Evolutionary conservation across 92 coral and sea anemone genomes (phyloP).

Genomic region (Chrysogorgia sp.): DNA sequence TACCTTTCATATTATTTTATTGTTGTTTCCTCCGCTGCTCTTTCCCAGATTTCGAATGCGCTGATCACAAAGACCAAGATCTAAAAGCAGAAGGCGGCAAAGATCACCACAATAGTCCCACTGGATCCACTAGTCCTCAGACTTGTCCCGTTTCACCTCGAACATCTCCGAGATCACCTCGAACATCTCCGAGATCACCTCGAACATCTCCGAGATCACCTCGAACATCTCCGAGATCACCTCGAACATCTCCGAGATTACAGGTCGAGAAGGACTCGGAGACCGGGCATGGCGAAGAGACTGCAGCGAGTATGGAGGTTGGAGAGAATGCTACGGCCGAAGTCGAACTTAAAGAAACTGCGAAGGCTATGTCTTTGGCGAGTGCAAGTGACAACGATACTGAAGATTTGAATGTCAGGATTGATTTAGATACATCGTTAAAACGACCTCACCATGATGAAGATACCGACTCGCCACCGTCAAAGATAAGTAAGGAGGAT

Average conservation of each 20-base stretch:
- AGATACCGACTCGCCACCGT: constrained; percentile 8
- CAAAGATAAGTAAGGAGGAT: constrained; percentile 22
- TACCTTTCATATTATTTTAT: background rate
- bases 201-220: constrained; percentile 1
- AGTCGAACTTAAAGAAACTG: background rate
- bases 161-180: background rate
- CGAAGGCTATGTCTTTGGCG: background rate
- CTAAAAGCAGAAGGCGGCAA: no score
- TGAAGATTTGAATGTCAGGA: background rate
- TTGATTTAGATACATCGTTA: constrained; percentile 4
- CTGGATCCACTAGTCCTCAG: no score
- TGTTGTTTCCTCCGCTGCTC: background rate
- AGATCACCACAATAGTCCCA: no score
- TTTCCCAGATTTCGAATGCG: no score
- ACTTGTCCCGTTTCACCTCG: background rate
- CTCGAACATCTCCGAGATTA: constrained; percentile 2
- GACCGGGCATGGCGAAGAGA: background rate
- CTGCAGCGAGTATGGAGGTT: background rate
- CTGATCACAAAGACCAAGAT: no score
- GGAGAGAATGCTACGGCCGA: background rate
- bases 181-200: background rate
- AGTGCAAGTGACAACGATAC: background rate
- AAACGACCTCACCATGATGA: constrained; percentile 24
- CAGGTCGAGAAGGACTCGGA: constrained; percentile 21
- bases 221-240: background rate